Evolutionary conservation across 2,888 invertebrate species (phyloP).

Genomic region (Zonitis immaculata): DNA sequence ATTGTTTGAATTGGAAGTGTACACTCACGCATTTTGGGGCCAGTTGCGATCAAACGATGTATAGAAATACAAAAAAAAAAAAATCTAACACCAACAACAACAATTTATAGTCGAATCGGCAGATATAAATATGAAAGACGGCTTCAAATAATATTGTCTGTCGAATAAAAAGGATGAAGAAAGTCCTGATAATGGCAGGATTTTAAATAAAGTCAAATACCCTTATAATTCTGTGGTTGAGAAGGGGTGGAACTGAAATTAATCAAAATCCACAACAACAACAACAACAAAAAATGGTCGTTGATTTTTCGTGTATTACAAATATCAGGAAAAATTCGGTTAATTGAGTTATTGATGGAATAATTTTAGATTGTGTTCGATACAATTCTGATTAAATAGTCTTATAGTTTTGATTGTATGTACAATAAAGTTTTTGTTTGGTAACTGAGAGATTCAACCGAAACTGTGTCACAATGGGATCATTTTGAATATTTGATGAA

Average conservation of each 20-base stretch:
- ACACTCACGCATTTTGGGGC: conserved; percentile 5
- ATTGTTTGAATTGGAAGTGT: conserved; percentile 38
- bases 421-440: too few species aligned
- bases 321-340: too few species aligned
- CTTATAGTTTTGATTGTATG: background rate
- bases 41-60: conserved; percentile 18
- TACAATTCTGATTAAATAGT: too few species aligned
- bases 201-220: background rate
- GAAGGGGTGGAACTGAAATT: too few species aligned
- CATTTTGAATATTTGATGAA: too few species aligned
- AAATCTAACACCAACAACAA: background rate
- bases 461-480: too few species aligned
- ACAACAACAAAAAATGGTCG: background rate
- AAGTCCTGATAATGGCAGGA: background rate
- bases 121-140: background rate
- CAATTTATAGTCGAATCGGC: background rate
- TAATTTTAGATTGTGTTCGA: too few species aligned
- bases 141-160: background rate
- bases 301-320: too few species aligned
- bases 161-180: background rate
- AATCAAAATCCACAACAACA: background rate
- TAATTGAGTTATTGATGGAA: too few species aligned
- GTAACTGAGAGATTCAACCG: too few species aligned
- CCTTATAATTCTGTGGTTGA: background rate
- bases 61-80: background rate